Evolutionary conservation across 64 coral and sea anemone genomes (phyloP).

Genomic region (Porites australiensis): DNA sequence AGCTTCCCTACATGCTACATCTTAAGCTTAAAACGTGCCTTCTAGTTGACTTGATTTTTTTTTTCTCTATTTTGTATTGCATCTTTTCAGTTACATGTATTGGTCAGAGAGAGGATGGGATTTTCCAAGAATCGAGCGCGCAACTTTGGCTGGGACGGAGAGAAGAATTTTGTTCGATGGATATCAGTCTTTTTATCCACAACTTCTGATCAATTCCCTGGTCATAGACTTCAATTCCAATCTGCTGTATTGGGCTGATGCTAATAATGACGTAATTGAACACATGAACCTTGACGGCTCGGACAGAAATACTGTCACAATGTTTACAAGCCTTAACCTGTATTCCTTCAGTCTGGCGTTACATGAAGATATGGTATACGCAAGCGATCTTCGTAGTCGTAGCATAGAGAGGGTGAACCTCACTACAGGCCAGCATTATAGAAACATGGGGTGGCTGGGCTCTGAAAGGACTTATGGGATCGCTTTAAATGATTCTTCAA

Average conservation of each 20-base stretch:
- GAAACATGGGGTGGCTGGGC: background rate
- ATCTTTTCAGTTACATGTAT: conserved; percentile 41
- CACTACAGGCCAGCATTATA: background rate
- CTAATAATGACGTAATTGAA: conserved; percentile 5
- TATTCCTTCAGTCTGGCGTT: conserved; percentile 30
- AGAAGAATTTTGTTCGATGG: conserved; percentile 1
- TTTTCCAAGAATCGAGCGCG: conserved; percentile 41
- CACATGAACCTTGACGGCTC: conserved; percentile 27
- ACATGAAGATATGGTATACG: conserved; percentile 29
- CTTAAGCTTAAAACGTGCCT: background rate
- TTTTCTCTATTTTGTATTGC: background rate
- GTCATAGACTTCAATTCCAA: conserved; percentile 51
- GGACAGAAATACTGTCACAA: background rate
- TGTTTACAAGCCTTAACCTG: background rate
- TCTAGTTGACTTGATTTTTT: background rate
- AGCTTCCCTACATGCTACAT: no score
- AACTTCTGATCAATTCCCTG: conserved; percentile 16
- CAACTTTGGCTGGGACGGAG: conserved; percentile 47
- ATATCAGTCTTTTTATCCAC: background rate
- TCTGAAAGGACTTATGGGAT: background rate
- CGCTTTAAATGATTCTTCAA: conserved; percentile 17
- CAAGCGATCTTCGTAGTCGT: conserved; percentile 4
- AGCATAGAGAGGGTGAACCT: conserved; percentile 53
- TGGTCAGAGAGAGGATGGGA: conserved; percentile 42
- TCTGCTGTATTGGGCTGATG: conserved; percentile 57